Evolutionary conservation across 2,113 vertebrate species (phyloP), one percentile per base, ranked within the genome.

Genomic region (Grallaria varia): DNA sequence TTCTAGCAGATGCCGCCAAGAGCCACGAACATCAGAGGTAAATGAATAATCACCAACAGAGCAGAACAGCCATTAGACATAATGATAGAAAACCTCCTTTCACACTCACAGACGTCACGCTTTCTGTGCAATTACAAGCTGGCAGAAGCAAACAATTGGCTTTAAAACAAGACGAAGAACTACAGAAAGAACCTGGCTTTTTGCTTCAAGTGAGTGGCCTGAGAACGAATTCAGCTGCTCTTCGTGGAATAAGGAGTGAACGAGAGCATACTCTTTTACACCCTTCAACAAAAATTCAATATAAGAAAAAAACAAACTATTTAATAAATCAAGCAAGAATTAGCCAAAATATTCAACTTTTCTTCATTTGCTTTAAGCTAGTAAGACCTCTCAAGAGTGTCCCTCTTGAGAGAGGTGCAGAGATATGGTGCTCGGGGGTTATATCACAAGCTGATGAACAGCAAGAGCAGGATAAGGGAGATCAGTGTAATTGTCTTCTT

Each of bases 41-140:
- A 92, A 79, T 91, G 93, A 97, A 91, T 96, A 96, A 96, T 97
- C 89, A 82, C 86, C 85, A 80, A 11, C 72, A 69, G 87, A 91
- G 72, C 72, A 95, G 94, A 95, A 71, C 84, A 91, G 40, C 88
- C 81, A 93, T 97, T 96, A 96, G 86, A 89, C 72, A 82, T 74
- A 93, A 91, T 97, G 95, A 96, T 64, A 93, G 96, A 97, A 97
- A 92, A 84, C 75, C 47, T 89, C 89, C 78, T 69, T 96, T 95
- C 81, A 81, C 80, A 58, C n/a, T 95, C 37, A 11, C 33, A 90
- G 93, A 39, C 62, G 8, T 79, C 66, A 84, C 45, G 81, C 37
- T 93, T 95, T 91, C 73, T 62, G 68, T 86, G 75, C 86, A 94
- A 87, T 93, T 97, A 95, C 9, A 15, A 92, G 62, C 60, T 96